These are phyloP conservation scores for Bostrychus sinensis DNA, from an alignment of 2,113 vertebrate species.

Conservation along the genomic window DNA sequence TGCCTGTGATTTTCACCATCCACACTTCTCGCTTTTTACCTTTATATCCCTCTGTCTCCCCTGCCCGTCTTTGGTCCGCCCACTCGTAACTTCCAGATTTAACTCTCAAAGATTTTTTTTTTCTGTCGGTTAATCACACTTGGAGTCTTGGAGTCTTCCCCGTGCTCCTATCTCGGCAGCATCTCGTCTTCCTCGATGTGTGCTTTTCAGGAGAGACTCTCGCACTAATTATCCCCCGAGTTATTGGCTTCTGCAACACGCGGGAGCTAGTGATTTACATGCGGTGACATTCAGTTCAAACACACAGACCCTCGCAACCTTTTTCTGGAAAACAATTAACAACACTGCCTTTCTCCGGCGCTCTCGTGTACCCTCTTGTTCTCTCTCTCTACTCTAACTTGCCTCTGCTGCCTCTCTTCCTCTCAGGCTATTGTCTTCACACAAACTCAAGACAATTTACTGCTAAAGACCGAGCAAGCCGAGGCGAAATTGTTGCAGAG, in stretches of 20 bases:
- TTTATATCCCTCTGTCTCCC: conserved; percentile 20
- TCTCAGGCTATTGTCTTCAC: conserved; percentile 74
- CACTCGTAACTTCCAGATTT: conserved; percentile 72
- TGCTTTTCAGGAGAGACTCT: conserved; percentile 44
- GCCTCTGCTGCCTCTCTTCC: conserved; percentile 56
- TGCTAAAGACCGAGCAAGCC: conserved; percentile 51
- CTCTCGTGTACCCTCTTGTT: conserved; percentile 37
- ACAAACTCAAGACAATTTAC: conserved; percentile 57
- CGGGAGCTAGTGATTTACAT: conserved; percentile 69
- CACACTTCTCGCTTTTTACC: conserved; percentile 31
- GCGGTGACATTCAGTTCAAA: conserved; percentile 77
- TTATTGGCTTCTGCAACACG: conserved; percentile 68
- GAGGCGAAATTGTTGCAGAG: conserved; percentile 39
- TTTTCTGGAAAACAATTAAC: conserved; percentile 76
- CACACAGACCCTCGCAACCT: conserved; percentile 68
- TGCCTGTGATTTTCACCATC: conserved; percentile 42
- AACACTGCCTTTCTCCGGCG: conserved; percentile 43
- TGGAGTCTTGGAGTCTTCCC: conserved; percentile 64
- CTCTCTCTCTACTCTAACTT: conserved; percentile 24
- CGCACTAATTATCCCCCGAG: conserved; percentile 67
- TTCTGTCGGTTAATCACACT: conserved; percentile 67
- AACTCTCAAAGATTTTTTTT: conserved; percentile 56
- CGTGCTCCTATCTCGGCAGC: conserved; percentile 58
- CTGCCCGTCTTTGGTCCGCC: conserved; percentile 71
- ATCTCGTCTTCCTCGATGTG: conserved; percentile 42